phyloP scores from a whole-genome alignment of 2,797 vertebrate genomes.

The Amazonetta brasiliensis region DNA sequence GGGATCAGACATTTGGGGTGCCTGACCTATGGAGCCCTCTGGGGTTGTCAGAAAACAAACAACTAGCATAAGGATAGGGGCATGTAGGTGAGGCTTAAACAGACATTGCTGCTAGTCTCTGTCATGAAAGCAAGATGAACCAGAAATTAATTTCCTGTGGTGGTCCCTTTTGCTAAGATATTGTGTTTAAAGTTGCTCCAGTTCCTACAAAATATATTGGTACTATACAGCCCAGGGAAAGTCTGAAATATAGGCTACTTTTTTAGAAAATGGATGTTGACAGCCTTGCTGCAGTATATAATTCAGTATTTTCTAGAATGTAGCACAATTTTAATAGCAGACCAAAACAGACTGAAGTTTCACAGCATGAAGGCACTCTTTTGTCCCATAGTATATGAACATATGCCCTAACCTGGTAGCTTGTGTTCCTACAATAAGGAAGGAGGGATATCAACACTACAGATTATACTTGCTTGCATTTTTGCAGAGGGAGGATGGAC shows the following conservation, averaged over 20 bases:
- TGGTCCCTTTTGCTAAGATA: not conserved
- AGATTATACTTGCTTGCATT: not conserved
- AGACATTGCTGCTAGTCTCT: not conserved
- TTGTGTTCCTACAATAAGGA: not conserved
- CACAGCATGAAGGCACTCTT: not conserved
- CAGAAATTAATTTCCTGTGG: not conserved
- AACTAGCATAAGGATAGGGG: too few species aligned
- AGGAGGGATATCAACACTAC: not conserved
- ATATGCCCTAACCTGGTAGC: not conserved
- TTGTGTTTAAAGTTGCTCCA: not conserved
- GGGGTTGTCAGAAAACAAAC: not conserved
- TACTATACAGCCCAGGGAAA: too few species aligned
- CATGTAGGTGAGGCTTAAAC: not conserved
- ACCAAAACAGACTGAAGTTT: not conserved
- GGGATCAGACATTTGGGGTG: not conserved
- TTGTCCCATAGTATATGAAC: not conserved
- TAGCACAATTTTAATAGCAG: fast-evolving
- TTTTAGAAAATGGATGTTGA: not conserved
- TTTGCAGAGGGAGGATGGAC: not conserved
- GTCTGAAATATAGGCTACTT: not conserved
- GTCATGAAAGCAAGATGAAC: not conserved
- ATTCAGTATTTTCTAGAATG: not conserved
- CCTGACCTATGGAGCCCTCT: too few species aligned
- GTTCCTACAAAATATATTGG: not conserved
- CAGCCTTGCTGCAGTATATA: not conserved